Evolutionary conservation across 1,140 invertebrate species (phyloP).

Genomic region (Paracyclopina nana): DNA sequence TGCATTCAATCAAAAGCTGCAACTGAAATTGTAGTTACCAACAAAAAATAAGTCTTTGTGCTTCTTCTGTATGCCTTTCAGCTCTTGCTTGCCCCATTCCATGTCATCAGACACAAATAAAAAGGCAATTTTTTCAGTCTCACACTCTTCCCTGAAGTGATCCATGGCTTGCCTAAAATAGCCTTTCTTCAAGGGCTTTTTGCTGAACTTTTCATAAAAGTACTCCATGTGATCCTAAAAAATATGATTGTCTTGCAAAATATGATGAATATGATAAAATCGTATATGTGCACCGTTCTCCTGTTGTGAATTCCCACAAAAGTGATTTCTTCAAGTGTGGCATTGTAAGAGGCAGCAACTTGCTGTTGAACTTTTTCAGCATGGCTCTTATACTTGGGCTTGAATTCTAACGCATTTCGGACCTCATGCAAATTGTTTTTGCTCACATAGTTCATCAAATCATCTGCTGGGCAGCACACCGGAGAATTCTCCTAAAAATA

Average conservation of each 20-base stretch:
- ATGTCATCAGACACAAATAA: conserved; percentile 1
- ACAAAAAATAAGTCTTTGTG: not conserved
- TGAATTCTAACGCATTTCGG: not conserved
- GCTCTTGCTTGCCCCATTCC: conserved; percentile 4
- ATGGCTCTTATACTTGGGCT: not conserved
- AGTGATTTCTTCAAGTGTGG: not conserved
- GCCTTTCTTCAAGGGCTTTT: not conserved
- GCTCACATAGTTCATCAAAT: not conserved
- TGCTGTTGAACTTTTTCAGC: not conserved
- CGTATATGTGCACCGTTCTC: not conserved
- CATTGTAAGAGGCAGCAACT: not conserved
- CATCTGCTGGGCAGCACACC: not conserved
- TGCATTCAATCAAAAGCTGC: not conserved
- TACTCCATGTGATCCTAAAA: conserved; percentile 1
- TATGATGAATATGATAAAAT: not conserved
- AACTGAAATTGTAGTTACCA: not conserved
- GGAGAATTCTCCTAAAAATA: not conserved
- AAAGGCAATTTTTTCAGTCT: not conserved
- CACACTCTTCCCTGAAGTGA: not conserved
- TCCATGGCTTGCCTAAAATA: not conserved
- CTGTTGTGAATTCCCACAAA: not conserved
- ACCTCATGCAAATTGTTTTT: not conserved
- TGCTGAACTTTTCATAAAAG: not conserved
- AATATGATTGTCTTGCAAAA: not conserved
- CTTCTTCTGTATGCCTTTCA: not conserved